phyloP scores from a whole-genome alignment of 2,888 invertebrate species.

The Polymixis lichenea region DNA sequence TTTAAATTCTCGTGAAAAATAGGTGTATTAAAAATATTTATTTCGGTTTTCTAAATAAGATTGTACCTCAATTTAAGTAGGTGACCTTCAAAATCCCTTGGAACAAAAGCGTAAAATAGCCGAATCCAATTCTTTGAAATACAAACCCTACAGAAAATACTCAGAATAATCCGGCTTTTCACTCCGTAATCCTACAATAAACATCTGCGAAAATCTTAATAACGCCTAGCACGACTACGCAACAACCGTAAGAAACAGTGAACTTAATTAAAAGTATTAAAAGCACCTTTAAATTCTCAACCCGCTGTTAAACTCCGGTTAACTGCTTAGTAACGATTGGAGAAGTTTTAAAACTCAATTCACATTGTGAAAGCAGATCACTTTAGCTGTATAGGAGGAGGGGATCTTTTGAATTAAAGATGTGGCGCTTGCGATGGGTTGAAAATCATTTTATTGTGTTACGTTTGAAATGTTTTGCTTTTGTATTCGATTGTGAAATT shows the following conservation, averaged over 20 bases:
- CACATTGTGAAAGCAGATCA: slow-evolving; percentile 69
- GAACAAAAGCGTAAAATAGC: background rate
- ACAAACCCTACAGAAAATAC: slow-evolving; percentile 7
- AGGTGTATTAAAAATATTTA: background rate
- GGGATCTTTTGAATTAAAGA: slow-evolving; percentile 70
- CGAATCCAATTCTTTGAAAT: background rate
- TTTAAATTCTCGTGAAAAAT: background rate
- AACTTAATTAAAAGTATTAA: slow-evolving; percentile 66
- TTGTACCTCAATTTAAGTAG: background rate
- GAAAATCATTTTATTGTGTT: slow-evolving; percentile 51
- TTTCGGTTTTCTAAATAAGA: background rate
- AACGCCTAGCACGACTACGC: slow-evolving; percentile 8
- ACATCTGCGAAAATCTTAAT: slow-evolving; percentile 25
- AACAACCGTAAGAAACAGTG: slow-evolving; percentile 40
- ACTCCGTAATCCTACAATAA: slow-evolving; percentile 21
- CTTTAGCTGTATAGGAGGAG: slow-evolving; percentile 64
- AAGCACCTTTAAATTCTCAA: slow-evolving; percentile 62
- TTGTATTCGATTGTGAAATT: background rate
- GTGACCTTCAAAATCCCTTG: background rate
- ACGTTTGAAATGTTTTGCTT: slow-evolving; percentile 20
- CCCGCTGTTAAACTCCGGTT: slow-evolving; percentile 62
- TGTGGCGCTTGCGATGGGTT: slow-evolving; percentile 42
- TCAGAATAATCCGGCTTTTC: slow-evolving; percentile 15
- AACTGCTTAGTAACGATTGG: slow-evolving; percentile 69
- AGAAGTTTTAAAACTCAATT: slow-evolving; percentile 73